A percentile compares a stretch with the other conserved stretches of the same genome.
phyloP scores from a whole-genome alignment of 2,888 invertebrate genomes.

The Sceliomorpha sp. region DNA sequence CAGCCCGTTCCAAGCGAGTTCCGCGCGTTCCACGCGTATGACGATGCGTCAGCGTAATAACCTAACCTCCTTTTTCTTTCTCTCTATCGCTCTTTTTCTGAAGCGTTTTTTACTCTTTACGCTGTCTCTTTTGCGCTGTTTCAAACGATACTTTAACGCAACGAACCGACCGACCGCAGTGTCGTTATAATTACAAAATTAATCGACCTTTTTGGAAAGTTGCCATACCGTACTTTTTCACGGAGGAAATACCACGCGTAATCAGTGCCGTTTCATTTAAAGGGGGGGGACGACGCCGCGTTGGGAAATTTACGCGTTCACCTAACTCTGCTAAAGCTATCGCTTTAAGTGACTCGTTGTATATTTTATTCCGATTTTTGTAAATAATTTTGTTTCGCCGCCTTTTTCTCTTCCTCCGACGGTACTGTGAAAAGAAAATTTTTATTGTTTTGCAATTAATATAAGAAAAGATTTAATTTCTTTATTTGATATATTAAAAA shows the following conservation, averaged over 20 bases:
- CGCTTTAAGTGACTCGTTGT: neutral
- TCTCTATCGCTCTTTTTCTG: neutral
- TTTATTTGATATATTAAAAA: too few relatives aligned
- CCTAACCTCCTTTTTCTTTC: slow-evolving; percentile 4
- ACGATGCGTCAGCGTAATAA: slow-evolving; percentile 15
- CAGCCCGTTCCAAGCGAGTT: neutral
- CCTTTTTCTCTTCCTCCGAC: too few relatives aligned
- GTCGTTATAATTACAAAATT: slow-evolving; percentile 39
- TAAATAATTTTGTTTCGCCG: too few relatives aligned
- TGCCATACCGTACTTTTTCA: slow-evolving; percentile 36
- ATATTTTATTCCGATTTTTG: neutral
- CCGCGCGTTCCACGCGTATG: neutral
- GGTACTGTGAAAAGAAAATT: too few relatives aligned
- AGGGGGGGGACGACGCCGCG: slow-evolving; percentile 20
- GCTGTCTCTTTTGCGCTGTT: neutral
- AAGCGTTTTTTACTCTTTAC: too few relatives aligned
- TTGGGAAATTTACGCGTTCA: slow-evolving; percentile 19
- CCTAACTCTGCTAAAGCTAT: neutral
- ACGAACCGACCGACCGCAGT: slow-evolving; percentile 7
- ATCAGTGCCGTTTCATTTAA: slow-evolving; percentile 35
- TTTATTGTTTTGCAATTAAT: too few relatives aligned
- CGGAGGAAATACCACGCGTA: slow-evolving; percentile 29
- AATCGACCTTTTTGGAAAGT: slow-evolving; percentile 40
- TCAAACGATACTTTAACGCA: slow-evolving; percentile 25
- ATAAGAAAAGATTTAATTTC: too few relatives aligned